These are phyloP conservation scores for Aphaenogaster floridana DNA, from an alignment of 1,140 invertebrate genomes.

Conservation along the genomic window DNA sequence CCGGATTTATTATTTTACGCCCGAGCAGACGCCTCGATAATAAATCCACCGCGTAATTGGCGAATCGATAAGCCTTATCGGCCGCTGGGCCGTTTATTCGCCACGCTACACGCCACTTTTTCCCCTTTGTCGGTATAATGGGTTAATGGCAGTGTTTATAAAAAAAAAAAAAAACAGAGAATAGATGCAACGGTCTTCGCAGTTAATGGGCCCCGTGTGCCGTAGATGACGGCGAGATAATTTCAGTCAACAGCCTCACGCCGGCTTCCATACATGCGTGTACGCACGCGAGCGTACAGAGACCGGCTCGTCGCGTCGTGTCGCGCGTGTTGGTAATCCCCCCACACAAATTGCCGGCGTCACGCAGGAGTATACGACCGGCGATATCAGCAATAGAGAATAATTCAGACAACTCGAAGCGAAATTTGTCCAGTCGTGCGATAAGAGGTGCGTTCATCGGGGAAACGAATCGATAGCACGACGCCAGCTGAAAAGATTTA, in stretches of 20 bases:
- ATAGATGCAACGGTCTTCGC: conserved; percentile 65
- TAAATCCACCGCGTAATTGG: conserved; percentile 62
- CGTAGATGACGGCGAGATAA: conserved; percentile 69
- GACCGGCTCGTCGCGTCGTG: background rate
- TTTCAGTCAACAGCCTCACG: conserved; percentile 62
- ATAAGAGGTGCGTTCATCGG: conserved; percentile 8
- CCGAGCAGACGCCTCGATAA: conserved; percentile 12
- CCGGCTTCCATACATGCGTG: background rate
- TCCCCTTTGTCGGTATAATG: conserved; percentile 48
- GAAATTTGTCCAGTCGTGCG: conserved; percentile 22
- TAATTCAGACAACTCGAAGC: conserved; percentile 28
- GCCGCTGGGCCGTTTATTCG: conserved; percentile 19
- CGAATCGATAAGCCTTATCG: conserved; percentile 49
- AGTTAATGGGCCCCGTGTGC: conserved; percentile 50
- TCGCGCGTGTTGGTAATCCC: conserved; percentile 23
- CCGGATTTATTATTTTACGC: conserved; percentile 43
- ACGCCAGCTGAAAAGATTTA: background rate
- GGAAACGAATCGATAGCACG: conserved; percentile 28
- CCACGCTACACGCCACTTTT: conserved; percentile 19
- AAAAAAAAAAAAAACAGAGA: conserved; percentile 20
- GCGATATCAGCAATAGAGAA: conserved; percentile 52
- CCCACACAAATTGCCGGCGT: conserved; percentile 59
- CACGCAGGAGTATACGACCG: conserved; percentile 52
- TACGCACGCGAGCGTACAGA: conserved; percentile 10
- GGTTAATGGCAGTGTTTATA: conserved; percentile 65